A percentile compares a stretch with the other conserved stretches of the same genome.
phyloP scores from a whole-genome alignment of 2,113 vertebrate species.

The Oreochromis aureus region DNA sequence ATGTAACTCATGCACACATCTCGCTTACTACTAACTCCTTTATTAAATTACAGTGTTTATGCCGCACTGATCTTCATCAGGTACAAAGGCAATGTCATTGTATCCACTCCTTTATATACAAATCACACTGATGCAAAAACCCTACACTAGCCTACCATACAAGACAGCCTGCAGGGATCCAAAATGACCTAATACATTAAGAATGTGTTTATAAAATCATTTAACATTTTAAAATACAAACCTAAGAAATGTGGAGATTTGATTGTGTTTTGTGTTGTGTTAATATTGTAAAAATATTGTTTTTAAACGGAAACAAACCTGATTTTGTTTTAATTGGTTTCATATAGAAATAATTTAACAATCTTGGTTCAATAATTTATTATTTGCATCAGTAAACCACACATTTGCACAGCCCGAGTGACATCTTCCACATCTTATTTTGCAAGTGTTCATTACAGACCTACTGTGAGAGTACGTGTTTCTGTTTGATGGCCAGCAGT shows the following conservation, averaged over 20 bases:
- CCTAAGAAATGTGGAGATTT: background rate
- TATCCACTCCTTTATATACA: background rate
- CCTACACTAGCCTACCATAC: background rate
- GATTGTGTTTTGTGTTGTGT: no score
- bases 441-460: background rate
- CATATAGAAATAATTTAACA: background rate
- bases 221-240: background rate
- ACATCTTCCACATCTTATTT: background rate
- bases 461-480: background rate
- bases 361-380: background rate
- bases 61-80: background rate
- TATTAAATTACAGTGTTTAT: background rate
- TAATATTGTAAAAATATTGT: background rate
- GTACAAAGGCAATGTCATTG: background rate
- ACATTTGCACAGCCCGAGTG: background rate
- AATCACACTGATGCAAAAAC: background rate
- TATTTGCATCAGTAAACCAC: background rate
- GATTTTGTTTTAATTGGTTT: background rate
- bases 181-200: background rate
- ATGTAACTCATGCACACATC: background rate
- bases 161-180: background rate
- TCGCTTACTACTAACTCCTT: background rate
- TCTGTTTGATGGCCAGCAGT: conserved; percentile 29
- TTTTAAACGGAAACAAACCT: background rate
- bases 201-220: background rate